Percentiles rank a stretch among this genome's conserved stretches.
These are phyloP conservation scores for Carterocephalus palaemon DNA, from an alignment of 2,888 invertebrate genomes.

Conservation along the genomic window DNA sequence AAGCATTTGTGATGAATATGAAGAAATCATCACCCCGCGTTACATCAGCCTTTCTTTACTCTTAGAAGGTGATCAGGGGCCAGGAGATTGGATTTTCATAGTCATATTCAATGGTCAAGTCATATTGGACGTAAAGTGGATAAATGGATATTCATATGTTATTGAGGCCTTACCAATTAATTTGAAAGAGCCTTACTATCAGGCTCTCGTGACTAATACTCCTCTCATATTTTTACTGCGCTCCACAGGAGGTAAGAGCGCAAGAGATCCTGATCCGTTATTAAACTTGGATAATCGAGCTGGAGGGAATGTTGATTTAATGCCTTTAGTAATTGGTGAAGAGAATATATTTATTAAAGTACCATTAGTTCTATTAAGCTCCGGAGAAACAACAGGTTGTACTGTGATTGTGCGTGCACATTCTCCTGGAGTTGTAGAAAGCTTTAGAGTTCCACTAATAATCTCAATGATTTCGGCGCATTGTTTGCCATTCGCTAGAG, in stretches of 20 bases:
- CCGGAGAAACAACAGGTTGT: constrained; percentile 46
- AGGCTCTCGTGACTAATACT: constrained; percentile 43
- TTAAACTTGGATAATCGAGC: constrained; percentile 54
- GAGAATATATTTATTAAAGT: constrained; percentile 44
- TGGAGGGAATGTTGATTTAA: constrained; percentile 60
- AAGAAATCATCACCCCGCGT: constrained; percentile 38
- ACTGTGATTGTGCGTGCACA: constrained; percentile 43
- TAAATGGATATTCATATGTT: constrained; percentile 34
- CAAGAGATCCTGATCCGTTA: constrained; percentile 57
- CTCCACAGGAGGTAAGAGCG: constrained; percentile 40
- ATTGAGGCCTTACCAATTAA: constrained; percentile 43
- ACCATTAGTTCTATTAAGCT: constrained; percentile 41
- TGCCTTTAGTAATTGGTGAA: constrained; percentile 60
- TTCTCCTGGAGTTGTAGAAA: constrained; percentile 37
- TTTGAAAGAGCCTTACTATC: constrained; percentile 43
- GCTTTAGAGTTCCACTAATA: constrained; percentile 42
- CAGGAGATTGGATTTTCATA: constrained; percentile 47
- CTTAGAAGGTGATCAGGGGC: constrained; percentile 44
- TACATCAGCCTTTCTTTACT: constrained; percentile 39
- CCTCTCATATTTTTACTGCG: constrained; percentile 62
- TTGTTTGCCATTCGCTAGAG: constrained; percentile 57
- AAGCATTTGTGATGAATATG: constrained; percentile 41
- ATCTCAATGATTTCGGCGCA: constrained; percentile 63
- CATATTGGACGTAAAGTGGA: constrained; percentile 53
- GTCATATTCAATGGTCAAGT: constrained; percentile 48